Percentiles rank a stretch among this genome's conserved stretches.
phyloP scores from a whole-genome alignment of 2,888 invertebrate genomes.

The Morpho helenor region DNA sequence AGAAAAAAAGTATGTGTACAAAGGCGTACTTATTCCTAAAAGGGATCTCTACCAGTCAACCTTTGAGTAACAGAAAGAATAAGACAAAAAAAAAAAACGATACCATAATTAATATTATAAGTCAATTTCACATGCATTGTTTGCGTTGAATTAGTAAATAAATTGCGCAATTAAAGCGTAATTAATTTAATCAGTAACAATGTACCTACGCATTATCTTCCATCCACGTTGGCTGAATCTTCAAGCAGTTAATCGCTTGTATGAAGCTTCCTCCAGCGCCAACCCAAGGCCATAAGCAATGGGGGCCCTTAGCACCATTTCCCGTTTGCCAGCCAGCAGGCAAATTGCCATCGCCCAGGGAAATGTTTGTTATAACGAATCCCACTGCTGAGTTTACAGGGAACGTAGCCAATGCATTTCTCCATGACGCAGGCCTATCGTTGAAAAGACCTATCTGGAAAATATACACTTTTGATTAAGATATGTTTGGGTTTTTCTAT shows the following conservation, averaged over 20 bases:
- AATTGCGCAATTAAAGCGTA: too few relatives aligned
- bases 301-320: conserved; percentile 56
- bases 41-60: too few relatives aligned
- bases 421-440: conserved; percentile 58
- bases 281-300: conserved; percentile 85
- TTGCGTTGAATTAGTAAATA: too few relatives aligned
- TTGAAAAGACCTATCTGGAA: conserved; percentile 67
- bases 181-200: too few relatives aligned
- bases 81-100: too few relatives aligned
- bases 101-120: too few relatives aligned
- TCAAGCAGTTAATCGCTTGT: conserved; percentile 84
- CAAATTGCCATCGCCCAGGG: conserved; percentile 74
- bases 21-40: too few relatives aligned
- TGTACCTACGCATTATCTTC: conserved; percentile 73
- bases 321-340: conserved; percentile 80
- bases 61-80: too few relatives aligned
- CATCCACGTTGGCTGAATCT: conserved; percentile 93
- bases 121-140: too few relatives aligned
- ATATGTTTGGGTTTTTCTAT: too few relatives aligned
- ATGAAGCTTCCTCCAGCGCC: conserved; percentile 81
- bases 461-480: background rate
- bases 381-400: conserved; percentile 57
- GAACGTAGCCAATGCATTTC: conserved; percentile 53
- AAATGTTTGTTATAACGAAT: conserved; percentile 69
- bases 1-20: too few relatives aligned